Base-by-base conservation (phyloP, 2,888 invertebrate genomes). In the Acleris literana region DNA sequence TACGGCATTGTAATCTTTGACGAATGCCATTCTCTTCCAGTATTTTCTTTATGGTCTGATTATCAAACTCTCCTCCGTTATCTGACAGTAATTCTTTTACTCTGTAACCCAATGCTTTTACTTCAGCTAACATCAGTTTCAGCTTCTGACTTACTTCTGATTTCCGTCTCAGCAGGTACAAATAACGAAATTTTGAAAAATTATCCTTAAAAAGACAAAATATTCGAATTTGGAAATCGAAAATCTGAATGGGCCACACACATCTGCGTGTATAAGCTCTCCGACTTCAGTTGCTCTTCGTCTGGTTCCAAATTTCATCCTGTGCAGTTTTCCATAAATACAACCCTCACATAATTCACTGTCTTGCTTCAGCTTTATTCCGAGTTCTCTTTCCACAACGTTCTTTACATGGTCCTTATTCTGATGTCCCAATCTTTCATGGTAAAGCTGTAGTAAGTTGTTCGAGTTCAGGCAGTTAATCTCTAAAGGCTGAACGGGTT, bases 341-440 rank as follows among this genome's bases (percentile, higher is more conserved):
- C 65, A 69, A 11, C 68, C 67, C 63, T 67, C 59, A 56, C 70
- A 70, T 29, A 57, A 13, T 2, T 62, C 64, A 33, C 59, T 22
- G 46, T 44, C 18, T 51, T 7, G 2, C 6, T 52, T 11, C 13
- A 63, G 18, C 22, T 68, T 55, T 17, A 71, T 60, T 5, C 60
- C 69, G 9, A 71, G 29, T 56, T 70, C 68, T 9, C 54, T 51
- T 53, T 67, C 46, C 3, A 69, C 43, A 6, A 71, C 11, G 13
- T 55, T 25, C 48, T 57, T 62, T 3, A 71, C 64, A 65, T 71
- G 69, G 43, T 55, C 52, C 52, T 69, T 68, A 51, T 70, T 62
- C 39, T 70, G 59, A 53, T 69, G 69, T 16, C 22, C 70, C 11
- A 70, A 52, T 5, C 69, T 54, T 44, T 69, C 59, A 56, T 71